Base-by-base conservation (phyloP, 1,140 invertebrate genomes). In the Drosophila sulfurigaster region DNA sequence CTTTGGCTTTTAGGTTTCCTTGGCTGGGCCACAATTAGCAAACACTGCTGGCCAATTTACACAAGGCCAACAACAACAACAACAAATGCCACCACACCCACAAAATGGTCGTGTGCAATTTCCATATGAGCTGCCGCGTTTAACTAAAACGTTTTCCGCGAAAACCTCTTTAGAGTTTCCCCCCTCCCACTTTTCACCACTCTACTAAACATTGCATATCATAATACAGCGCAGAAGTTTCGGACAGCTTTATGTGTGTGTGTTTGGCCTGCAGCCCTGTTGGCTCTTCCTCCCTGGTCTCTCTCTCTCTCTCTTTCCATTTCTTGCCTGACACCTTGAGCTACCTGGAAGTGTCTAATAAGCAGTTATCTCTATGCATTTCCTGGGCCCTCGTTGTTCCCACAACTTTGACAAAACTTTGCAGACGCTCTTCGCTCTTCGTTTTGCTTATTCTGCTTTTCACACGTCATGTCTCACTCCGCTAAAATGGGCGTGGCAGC, bases 11-110 rank as follows among this genome's bases (percentile, higher is more conserved):
- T 60, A 0, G 60, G 16, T 67, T 72, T 78, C 60, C 56, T 62
- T 82, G 56, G 70, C 51, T n/a, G 67, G 56, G 35, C 75, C 75
- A 58, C 82, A 86, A 85, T 86, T 86, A 85, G 82, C 82, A 75
- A 54, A 76, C 74, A 59, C 79, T 67, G 63, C 57, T 71, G 74
- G 62, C 78, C 81, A 83, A 83, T 83, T 83, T 83, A 62, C 74
- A 66, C 68, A 83, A 83, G 74, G 81, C 81, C 81, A 83, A 67
- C 70, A 78, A 60, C 30, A 78, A 60, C 30, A 78, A 63, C 57
- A 73, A 32, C 75, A 38, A 10, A 2, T 6, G 30, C 35, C 52
- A 48, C 20, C 69, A 64, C 67, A 10, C 58, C 57, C 57, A 59
- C 71, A 45, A 32, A 32, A 6, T 16, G 16, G 13, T 51, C 7